phyloP scores from a whole-genome alignment of 2,113 vertebrate genomes.

The Dasyprocta punctata region DNA sequence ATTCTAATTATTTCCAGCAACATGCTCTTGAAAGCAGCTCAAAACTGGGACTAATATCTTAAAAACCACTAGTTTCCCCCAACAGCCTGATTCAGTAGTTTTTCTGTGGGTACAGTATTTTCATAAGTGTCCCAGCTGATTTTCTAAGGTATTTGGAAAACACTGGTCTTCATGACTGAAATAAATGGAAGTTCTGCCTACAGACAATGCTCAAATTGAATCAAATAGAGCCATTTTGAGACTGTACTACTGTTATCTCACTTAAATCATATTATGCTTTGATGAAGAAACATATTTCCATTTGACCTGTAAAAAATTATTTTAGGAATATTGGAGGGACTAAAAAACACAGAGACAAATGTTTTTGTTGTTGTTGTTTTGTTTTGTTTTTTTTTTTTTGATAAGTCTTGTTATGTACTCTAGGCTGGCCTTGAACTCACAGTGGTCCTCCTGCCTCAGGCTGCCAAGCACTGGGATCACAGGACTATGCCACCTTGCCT shows the following conservation, averaged over 20 bases:
- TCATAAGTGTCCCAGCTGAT: neutral
- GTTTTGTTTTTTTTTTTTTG: no score
- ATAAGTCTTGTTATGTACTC: no score
- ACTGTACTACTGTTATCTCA: neutral
- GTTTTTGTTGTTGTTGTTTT: no score
- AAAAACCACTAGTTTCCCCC: neutral
- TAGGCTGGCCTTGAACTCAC: no score
- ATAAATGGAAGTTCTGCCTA: neutral
- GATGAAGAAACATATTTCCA: neutral
- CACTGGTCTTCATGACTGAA: neutral
- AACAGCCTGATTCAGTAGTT: neutral
- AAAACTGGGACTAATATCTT: neutral
- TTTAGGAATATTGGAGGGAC: neutral
- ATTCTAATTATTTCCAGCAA: neutral
- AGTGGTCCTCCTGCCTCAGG: neutral
- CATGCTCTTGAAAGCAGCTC: neutral
- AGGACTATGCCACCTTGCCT: neutral
- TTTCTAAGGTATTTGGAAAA: slow-evolving; percentile 34
- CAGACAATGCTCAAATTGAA: neutral
- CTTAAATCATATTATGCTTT: neutral
- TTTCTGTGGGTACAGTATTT: neutral
- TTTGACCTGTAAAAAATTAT: neutral
- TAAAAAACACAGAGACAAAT: neutral
- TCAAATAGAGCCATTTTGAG: neutral
- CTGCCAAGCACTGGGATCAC: neutral